Evolutionary conservation across 2,888 invertebrate genomes (phyloP).

Genomic region (Diogma glabrata): DNA sequence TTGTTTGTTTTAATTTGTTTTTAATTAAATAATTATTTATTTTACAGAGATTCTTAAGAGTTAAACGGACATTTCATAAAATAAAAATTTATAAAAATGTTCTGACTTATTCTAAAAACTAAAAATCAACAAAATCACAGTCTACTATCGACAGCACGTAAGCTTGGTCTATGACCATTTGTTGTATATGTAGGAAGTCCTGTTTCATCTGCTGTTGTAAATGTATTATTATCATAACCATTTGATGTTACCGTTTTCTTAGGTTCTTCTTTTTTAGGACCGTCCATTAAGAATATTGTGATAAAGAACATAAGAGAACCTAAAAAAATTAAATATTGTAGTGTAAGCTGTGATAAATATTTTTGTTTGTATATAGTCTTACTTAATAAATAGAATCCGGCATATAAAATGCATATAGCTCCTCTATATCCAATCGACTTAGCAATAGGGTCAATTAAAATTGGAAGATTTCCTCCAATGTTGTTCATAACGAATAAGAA

Average conservation of each 20-base stretch:
- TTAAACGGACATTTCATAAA: no score
- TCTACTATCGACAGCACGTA: slow-evolving; percentile 29
- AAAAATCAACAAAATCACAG: slow-evolving; percentile 23
- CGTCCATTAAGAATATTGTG: slow-evolving; percentile 72
- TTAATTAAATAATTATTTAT: no score
- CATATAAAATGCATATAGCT: slow-evolving; percentile 77
- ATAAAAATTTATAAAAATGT: no score
- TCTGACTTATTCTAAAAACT: no score
- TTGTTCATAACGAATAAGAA: slow-evolving; percentile 90
- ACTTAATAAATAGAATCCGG: slow-evolving; percentile 79
- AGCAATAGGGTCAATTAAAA: slow-evolving; percentile 74
- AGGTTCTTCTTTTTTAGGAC: slow-evolving; percentile 24
- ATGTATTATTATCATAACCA: slow-evolving; percentile 35
- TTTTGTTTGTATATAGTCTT: slow-evolving; percentile 36
- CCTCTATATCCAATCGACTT: slow-evolving; percentile 72
- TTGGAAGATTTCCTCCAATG: slow-evolving; percentile 80
- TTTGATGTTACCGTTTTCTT: slow-evolving; percentile 15
- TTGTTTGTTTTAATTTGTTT: no score
- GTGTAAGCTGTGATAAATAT: background rate
- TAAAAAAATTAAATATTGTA: slow-evolving; percentile 28
- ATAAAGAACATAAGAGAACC: slow-evolving; percentile 72
- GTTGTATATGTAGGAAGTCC: slow-evolving; percentile 9
- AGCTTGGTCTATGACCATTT: slow-evolving; percentile 14
- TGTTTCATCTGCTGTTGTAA: slow-evolving; percentile 25
- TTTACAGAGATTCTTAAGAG: no score